Base-by-base conservation (phyloP, 1,140 invertebrate species). In the Cylas formicarius region DNA sequence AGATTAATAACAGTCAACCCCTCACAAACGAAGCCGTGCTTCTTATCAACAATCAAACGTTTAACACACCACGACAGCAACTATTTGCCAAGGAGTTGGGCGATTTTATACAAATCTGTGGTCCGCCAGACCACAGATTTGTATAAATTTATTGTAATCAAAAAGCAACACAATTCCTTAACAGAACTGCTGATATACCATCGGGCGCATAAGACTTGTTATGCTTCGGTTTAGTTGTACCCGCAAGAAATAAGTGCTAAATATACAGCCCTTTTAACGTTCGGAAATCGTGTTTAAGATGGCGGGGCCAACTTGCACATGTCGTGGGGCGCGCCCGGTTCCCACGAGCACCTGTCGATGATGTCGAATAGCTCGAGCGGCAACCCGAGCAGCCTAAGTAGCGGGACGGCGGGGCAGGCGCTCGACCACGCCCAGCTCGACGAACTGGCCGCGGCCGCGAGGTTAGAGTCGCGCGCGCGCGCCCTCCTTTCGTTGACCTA, bases 251-350 rank as follows among this genome's bases (percentile, higher is more conserved):
- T 33, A 14, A 29, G 16, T 6, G 13, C 8, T 37, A 16, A 20
- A 13, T 21, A 24, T 9, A 2, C 29, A 4, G 20, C 17, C 5
- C 17, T 5, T 17, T 27, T 17, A 16, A 6, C 10, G 13, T 24
- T 42, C 5, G 18, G 16, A 17, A 32, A 14, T n/a, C n/a, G n/a
- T 42, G 29, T 48, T 56, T 22, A 27, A 58, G 93, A 97, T 72
- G 93, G 93, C 55, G 92, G 93, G 36, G 92, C 91, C 27, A 93
- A 96, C 74, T 77, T 94, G 23, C 83, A 87, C 50, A 81, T 83
- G 56, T 82, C 77, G 56, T 85, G 62, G 66, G 63, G 55, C 10
- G 44, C 54, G 11, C 56, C 58, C 7, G 58, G 62, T n/a, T 64
- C 60, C 2, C 62, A 66, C 28, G 63, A 66, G 34, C 61, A 65